Evolutionary conservation across 1,140 invertebrate species (phyloP), one percentile per base, ranked within the genome.

Genomic region (Saxidomus purpurata): DNA sequence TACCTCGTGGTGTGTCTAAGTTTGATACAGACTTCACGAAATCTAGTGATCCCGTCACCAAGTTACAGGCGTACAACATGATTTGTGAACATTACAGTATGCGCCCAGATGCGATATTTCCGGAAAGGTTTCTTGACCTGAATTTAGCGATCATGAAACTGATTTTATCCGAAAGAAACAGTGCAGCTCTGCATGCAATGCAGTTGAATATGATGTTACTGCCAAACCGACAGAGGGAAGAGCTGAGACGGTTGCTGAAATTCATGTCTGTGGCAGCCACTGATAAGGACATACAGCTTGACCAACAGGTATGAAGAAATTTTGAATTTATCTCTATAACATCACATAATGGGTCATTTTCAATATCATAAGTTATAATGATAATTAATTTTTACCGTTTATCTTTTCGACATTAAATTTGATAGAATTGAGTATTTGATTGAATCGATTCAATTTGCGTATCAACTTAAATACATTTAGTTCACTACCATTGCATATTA

Each of bases 191-290:
- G 13, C 31, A 92, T 36, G 90, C 92, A 6, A 89, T 96, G 86
- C 93, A 95, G 85, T 88, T 96, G 11, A 89, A 94, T 52, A 90
- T 95, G 77, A 90, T 96, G 6, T 87, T 96, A n/a, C 82, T 96
- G 31, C 94, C 95, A 15, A 74, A 90, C 11, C 38, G 90, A 15
- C 93, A 93, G 31, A 90, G 93, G 63, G 92, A 95, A 84, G 94
- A 96, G 90, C 85, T 96, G 19, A 92, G 95, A 61, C 74, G 95
- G 52, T 90, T 96, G 31, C 89, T 96, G 0, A 92, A 92, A 52
- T 95, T 96, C 63, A 94, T 96, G 86, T 80, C 92, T 69, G 93
- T 95, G 67, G 77, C 94, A 17, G 84, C 91, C 13, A 89, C 92
- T 85, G 93, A 95, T 36, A 89, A 92, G n/a, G 74, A 90, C 15